Percentiles rank a stretch among this genome's conserved stretches.
phyloP scores from a whole-genome alignment of 2,888 invertebrate genomes.

The Opisthograptis luteolata region DNA sequence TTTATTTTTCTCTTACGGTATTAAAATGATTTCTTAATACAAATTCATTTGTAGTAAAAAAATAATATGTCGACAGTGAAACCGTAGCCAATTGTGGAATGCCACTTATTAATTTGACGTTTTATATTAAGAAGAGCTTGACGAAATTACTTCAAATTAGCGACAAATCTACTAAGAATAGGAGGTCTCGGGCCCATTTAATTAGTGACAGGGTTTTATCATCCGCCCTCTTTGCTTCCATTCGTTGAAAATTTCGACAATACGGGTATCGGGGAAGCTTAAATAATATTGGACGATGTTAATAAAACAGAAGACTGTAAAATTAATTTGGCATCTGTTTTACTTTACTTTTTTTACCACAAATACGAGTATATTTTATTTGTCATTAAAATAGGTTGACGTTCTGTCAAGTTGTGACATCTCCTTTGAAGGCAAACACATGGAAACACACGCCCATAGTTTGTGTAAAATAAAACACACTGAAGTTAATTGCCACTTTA shows the following conservation, averaged over 20 bases:
- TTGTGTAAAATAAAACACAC: slow-evolving; percentile 70
- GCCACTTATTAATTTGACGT: slow-evolving; percentile 53
- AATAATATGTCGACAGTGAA: background rate
- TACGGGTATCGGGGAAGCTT: slow-evolving; percentile 73
- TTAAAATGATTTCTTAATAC: no score
- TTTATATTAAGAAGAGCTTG: slow-evolving; percentile 62
- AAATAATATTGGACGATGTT: slow-evolving; percentile 67
- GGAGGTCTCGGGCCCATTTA: slow-evolving; percentile 77
- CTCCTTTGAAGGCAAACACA: slow-evolving; percentile 73
- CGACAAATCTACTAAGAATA: slow-evolving; percentile 80
- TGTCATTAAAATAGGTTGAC: slow-evolving; percentile 26
- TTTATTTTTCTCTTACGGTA: no score
- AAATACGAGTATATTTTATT: slow-evolving; percentile 29
- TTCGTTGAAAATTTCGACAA: slow-evolving; percentile 72
- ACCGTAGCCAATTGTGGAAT: background rate
- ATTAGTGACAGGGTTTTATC: slow-evolving; percentile 82
- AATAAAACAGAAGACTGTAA: slow-evolving; percentile 51
- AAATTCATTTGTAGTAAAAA: no score
- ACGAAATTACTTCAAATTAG: slow-evolving; percentile 75
- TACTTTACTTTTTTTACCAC: slow-evolving; percentile 18
- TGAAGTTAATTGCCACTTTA: slow-evolving; percentile 76
- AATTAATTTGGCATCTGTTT: slow-evolving; percentile 39
- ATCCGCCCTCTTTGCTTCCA: slow-evolving; percentile 71
- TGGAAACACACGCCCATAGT: slow-evolving; percentile 59
- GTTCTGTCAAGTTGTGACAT: slow-evolving; percentile 55